A percentile compares a stretch with the other conserved stretches of the same genome.
phyloP scores from a whole-genome alignment of 1,140 invertebrate genomes.

The Pachypeltis micranthus region DNA sequence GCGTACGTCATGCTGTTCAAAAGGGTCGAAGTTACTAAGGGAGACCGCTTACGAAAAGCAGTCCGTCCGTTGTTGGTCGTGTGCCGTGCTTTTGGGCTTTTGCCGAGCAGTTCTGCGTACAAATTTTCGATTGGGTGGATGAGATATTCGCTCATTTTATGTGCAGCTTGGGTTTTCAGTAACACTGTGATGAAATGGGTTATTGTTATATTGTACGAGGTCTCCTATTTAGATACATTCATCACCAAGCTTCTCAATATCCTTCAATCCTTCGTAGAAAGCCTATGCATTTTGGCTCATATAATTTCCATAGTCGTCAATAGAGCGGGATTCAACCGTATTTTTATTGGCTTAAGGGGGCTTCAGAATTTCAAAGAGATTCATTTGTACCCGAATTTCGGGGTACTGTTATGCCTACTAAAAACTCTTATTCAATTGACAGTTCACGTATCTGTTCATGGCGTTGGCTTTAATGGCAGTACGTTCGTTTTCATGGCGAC shows the following conservation, averaged over 20 bases:
- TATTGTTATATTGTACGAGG: not conserved
- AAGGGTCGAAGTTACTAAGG: not conserved
- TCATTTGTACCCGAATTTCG: not conserved
- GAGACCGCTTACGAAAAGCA: not conserved
- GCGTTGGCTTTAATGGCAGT: not conserved
- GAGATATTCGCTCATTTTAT: not conserved
- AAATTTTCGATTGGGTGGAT: not conserved
- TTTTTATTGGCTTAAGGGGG: not conserved
- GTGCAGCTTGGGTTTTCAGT: not conserved
- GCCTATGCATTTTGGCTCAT: not conserved
- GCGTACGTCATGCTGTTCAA: constrained; percentile 15
- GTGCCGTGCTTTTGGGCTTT: not conserved
- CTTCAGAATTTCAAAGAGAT: not conserved
- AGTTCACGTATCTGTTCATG: not conserved
- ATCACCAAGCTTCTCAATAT: not conserved
- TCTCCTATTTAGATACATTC: not conserved
- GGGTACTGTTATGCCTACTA: not conserved
- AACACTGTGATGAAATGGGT: not conserved
- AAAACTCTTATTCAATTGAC: not conserved
- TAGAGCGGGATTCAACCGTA: not conserved
- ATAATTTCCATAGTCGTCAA: not conserved
- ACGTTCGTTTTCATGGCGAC: not conserved
- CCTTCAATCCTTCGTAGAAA: not conserved
- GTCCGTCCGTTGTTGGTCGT: not conserved
- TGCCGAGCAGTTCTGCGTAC: not conserved